These are phyloP conservation scores for Anniella stebbinsi DNA, from an alignment of 2,797 vertebrate genomes.

Conservation along the genomic window DNA sequence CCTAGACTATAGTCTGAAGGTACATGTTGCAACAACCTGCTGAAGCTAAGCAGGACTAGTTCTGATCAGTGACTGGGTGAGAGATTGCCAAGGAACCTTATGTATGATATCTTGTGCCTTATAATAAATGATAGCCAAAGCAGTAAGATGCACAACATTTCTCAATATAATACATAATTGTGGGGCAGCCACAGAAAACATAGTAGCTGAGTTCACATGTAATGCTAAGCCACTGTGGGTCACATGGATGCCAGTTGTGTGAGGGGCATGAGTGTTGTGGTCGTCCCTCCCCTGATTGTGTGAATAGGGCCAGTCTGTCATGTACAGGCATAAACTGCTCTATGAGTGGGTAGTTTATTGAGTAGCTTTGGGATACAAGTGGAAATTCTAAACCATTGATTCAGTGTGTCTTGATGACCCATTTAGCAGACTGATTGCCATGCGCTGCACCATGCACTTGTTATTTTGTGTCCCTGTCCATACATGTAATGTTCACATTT, in stretches of 20 bases:
- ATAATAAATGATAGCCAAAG: background rate
- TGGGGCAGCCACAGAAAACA: no score
- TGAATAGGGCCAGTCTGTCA: no score
- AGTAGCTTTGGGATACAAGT: background rate
- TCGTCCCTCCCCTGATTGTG: no score
- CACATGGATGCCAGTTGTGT: no score
- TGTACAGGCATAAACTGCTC: no score
- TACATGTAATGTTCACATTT: no score
- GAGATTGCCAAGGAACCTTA: background rate
- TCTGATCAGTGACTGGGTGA: no score
- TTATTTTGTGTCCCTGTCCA: no score
- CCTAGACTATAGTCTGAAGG: background rate
- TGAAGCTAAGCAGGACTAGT: background rate
- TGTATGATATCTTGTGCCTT: background rate
- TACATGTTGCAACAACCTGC: background rate
- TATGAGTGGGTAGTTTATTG: background rate
- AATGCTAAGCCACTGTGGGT: no score
- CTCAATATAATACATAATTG: background rate
- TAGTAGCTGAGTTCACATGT: no score
- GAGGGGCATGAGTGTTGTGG: no score
- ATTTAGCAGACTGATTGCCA: background rate
- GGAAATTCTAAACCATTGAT: background rate
- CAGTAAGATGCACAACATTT: background rate
- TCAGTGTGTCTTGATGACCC: background rate
- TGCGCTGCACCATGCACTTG: background rate